Conservation (phyloP, 2,888 invertebrate genomes). For the Nemotelus pantherinus region DNA sequence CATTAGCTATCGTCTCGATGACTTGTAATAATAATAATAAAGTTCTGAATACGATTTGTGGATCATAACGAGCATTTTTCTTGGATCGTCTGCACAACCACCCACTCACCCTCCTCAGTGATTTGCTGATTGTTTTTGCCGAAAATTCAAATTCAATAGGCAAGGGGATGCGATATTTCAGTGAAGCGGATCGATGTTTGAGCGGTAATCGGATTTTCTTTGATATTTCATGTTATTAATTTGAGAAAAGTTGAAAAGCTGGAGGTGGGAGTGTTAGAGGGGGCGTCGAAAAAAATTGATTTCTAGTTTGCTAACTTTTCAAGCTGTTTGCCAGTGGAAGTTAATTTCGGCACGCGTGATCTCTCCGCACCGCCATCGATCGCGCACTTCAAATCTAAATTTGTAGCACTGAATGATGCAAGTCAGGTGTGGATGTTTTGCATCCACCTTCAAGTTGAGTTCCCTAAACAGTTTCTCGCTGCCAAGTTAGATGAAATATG, state of each 20-base stretch:
- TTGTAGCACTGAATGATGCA: conserved; percentile 33
- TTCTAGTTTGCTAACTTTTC: conserved; percentile 11
- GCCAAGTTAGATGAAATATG: background rate
- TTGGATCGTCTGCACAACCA: background rate
- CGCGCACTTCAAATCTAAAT: background rate
- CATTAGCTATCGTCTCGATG: conserved; percentile 30
- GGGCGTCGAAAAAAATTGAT: background rate
- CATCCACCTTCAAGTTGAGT: conserved; percentile 9
- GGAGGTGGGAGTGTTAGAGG: background rate
- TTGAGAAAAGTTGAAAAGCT: background rate
- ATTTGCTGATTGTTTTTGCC: background rate
- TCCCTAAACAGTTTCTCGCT: background rate
- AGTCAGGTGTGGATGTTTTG: conserved; percentile 38
- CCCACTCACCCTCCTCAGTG: background rate
- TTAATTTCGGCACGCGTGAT: conserved; percentile 8
- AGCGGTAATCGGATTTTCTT: conserved; percentile 10
- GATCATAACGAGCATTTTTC: conserved; percentile 29
- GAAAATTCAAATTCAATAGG: background rate
- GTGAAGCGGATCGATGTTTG: conserved; percentile 29
- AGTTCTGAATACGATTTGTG: conserved; percentile 33
- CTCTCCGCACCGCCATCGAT: background rate
- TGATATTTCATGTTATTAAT: conserved; percentile 7
- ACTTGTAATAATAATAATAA: conserved; percentile 46
- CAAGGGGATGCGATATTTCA: background rate
- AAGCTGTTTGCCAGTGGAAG: conserved; percentile 33